Evolutionary conservation across 1,140 invertebrate genomes (phyloP).

Genomic region (Lerema accius): DNA sequence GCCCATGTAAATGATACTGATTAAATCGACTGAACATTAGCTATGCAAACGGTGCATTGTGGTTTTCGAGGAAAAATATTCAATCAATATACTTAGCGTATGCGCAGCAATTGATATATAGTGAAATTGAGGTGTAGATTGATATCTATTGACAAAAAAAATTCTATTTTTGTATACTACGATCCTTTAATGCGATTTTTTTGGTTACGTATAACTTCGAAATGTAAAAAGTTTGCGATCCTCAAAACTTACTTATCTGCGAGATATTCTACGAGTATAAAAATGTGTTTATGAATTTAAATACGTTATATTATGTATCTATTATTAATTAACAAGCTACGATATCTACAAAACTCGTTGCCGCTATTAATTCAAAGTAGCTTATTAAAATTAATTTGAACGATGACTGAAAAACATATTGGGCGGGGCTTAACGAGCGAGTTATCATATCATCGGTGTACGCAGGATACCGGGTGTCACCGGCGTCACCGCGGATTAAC

Average conservation of each 20-base stretch:
- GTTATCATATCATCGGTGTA: constrained; percentile 25
- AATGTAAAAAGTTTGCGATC: too few species aligned
- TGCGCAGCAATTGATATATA: too few species aligned
- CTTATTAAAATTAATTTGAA: neutral
- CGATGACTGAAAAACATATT: constrained; percentile 7
- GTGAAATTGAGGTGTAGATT: too few species aligned
- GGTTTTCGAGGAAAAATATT: constrained; percentile 7
- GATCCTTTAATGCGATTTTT: too few species aligned
- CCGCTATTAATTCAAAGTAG: neutral
- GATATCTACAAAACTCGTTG: neutral
- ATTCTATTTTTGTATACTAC: too few species aligned
- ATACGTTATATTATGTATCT: too few species aligned
- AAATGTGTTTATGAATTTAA: too few species aligned
- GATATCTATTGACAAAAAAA: too few species aligned
- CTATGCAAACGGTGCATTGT: constrained; percentile 29
- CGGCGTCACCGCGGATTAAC: constrained; percentile 50
- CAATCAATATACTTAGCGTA: too few species aligned
- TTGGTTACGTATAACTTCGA: too few species aligned
- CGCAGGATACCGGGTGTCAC: constrained; percentile 49
- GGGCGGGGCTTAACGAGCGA: constrained; percentile 28
- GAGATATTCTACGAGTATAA: too few species aligned
- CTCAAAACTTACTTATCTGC: too few species aligned
- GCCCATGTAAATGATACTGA: constrained; percentile 55
- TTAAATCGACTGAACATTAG: constrained; percentile 34
- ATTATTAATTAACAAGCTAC: neutral